A percentile compares a stretch with the other conserved stretches of the same genome.
Conservation (phyloP, 2,797 vertebrate species). For the Coccyzus lansbergi region DNA sequence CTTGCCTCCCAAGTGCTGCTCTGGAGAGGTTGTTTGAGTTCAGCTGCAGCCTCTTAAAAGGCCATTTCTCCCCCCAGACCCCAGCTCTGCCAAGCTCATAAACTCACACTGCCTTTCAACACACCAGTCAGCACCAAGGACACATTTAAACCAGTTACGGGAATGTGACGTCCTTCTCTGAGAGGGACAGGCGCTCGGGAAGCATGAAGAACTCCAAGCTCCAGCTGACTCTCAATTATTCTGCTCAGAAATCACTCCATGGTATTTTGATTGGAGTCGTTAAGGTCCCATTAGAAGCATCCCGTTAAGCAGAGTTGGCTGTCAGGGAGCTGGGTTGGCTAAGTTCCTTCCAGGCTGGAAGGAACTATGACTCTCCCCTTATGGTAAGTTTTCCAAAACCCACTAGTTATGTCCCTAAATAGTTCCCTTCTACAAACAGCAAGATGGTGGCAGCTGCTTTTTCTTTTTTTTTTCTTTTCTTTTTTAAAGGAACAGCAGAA, state of each 20-base stretch:
- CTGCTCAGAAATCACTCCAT: not conserved
- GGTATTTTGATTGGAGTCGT: not conserved
- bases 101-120: not conserved
- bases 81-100: not conserved
- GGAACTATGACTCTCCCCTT: not conserved
- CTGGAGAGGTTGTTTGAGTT: not conserved
- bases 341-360: not conserved
- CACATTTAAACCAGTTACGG: not conserved
- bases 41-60: not conserved
- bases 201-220: not conserved
- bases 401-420: conserved; percentile 30
- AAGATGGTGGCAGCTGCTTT: conserved; percentile 15
- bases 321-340: not conserved
- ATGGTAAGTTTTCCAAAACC: conserved; percentile 45
- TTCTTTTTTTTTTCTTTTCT: no score
- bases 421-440: conserved; percentile 8
- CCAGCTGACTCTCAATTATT: not conserved
- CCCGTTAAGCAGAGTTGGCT: not conserved
- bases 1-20: not conserved
- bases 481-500: not conserved
- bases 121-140: not conserved
- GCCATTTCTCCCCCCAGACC: not conserved
- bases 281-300: not conserved
- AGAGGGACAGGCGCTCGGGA: not conserved
- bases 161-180: not conserved